These are phyloP conservation scores for Solen grandis DNA, from an alignment of 1,140 invertebrate genomes.

Conservation along the genomic window DNA sequence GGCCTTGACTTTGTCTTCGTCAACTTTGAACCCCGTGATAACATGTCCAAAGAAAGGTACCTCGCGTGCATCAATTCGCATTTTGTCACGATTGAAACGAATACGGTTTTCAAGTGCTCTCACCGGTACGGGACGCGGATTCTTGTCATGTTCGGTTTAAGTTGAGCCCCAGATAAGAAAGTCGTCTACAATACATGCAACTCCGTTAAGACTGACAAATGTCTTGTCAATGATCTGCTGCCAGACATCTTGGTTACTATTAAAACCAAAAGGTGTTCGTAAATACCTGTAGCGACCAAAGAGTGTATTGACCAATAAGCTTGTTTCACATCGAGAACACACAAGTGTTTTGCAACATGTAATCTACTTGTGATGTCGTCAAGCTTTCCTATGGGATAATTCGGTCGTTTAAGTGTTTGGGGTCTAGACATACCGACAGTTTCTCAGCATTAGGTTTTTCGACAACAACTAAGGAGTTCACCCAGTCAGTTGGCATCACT, in stretches of 20 bases:
- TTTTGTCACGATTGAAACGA: neutral
- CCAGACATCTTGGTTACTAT: neutral
- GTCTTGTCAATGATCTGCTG: conserved; percentile 14
- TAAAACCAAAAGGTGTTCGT: conserved; percentile 62
- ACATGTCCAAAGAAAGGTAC: conserved; percentile 59
- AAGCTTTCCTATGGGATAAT: conserved; percentile 59
- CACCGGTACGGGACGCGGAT: conserved; percentile 3
- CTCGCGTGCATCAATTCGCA: conserved; percentile 61
- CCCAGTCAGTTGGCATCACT: no score
- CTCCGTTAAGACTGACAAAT: no score
- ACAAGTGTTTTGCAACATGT: conserved; percentile 15
- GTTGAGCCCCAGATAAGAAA: no score
- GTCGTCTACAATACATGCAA: no score
- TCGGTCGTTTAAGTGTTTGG: conserved; percentile 54
- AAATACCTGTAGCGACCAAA: conserved; percentile 66
- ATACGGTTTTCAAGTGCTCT: neutral
- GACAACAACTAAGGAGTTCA: no score
- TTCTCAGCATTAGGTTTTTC: no score
- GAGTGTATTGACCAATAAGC: conserved; percentile 65
- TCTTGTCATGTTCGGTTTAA: no score
- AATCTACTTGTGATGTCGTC: no score
- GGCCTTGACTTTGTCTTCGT: conserved; percentile 59
- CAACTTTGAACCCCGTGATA: conserved; percentile 71
- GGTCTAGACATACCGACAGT: conserved; percentile 31
- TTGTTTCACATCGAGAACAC: no score